A percentile compares a stretch with the other conserved stretches of the same genome.
Conservation (phyloP, 2,113 vertebrate genomes). For the Pampusana beccarii region DNA sequence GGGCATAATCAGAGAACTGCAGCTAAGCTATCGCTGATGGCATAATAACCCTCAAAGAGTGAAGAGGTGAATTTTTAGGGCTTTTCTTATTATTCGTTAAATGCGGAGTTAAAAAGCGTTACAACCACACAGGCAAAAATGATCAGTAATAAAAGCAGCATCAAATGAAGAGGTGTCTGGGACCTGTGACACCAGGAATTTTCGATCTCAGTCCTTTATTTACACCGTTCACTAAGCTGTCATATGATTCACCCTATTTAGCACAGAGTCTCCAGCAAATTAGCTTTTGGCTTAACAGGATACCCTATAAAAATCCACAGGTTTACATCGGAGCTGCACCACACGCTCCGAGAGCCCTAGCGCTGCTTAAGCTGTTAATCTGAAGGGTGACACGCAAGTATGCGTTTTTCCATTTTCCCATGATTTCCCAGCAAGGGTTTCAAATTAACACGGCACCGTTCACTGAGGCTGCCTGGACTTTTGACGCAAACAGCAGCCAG, state of each 20-base stretch:
- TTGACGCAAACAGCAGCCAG: conserved; percentile 40
- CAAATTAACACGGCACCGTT: conserved; percentile 36
- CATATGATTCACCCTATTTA: neutral
- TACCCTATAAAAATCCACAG: conserved; percentile 29
- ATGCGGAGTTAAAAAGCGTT: neutral
- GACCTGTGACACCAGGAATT: neutral
- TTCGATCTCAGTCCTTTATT: neutral
- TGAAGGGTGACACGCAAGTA: neutral
- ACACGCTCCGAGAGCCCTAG: neutral
- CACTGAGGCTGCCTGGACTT: conserved; percentile 23
- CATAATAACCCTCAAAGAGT: neutral
- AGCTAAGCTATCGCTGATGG: neutral
- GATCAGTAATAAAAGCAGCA: neutral
- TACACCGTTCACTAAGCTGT: neutral
- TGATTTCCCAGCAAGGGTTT: conserved; percentile 57
- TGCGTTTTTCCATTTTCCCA: conserved; percentile 36
- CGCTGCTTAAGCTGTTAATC: neutral
- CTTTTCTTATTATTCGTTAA: neutral
- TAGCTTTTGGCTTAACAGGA: conserved; percentile 26
- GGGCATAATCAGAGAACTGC: neutral
- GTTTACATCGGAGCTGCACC: neutral
- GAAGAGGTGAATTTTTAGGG: neutral
- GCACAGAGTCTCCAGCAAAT: conserved; percentile 34
- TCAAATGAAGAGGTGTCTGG: neutral
- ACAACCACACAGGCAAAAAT: neutral